Percentiles rank a stretch among this genome's conserved stretches.
phyloP scores from a whole-genome alignment of 2,113 vertebrate genomes.

The Buteo buteo region DNA sequence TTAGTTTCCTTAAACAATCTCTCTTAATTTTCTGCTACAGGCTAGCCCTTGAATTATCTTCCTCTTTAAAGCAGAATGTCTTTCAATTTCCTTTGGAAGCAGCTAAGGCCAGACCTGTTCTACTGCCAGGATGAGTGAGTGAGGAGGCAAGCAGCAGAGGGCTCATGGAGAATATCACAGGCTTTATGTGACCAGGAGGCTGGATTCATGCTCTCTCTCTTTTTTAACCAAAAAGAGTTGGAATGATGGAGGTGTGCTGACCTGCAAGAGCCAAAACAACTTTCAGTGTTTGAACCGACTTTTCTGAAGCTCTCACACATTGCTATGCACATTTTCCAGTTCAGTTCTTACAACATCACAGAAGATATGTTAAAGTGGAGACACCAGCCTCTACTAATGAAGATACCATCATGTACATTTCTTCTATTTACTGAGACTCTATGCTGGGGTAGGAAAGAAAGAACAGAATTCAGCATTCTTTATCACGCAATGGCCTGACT shows the following conservation, averaged over 20 bases:
- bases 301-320: background rate
- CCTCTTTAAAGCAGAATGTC: background rate
- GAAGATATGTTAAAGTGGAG: background rate
- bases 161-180: background rate
- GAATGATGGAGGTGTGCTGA: background rate
- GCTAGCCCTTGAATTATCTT: background rate
- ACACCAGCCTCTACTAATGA: background rate
- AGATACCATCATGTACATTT: background rate
- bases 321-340: background rate
- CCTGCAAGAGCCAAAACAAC: background rate
- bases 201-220: background rate
- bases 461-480: background rate
- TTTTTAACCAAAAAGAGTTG: background rate
- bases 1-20: background rate
- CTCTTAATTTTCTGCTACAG: background rate
- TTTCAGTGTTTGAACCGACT: background rate
- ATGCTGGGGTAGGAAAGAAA: background rate
- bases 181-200: background rate
- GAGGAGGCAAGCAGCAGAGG: background rate
- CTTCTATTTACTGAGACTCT: background rate
- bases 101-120: background rate
- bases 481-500: background rate
- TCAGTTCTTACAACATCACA: background rate
- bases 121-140: background rate
- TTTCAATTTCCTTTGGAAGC: background rate